A percentile compares a stretch with the other conserved stretches of the same genome.
These are phyloP conservation scores for Fulica atra DNA, from an alignment of 2,113 vertebrate genomes.

Conservation along the genomic window DNA sequence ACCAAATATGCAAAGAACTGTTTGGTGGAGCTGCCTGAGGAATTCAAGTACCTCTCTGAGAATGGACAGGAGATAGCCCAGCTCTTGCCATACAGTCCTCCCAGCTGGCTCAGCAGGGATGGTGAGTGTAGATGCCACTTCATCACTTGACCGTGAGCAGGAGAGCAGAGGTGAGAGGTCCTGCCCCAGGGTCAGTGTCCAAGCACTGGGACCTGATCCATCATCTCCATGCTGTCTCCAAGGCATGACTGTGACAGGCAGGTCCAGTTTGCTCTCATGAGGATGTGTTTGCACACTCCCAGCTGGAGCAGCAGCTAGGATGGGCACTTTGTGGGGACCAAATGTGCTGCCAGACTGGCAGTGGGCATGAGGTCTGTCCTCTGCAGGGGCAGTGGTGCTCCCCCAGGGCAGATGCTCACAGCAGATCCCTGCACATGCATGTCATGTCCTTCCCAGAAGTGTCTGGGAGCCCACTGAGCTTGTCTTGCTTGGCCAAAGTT, in stretches of 20 bases:
- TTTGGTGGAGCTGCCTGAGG: conserved; percentile 79
- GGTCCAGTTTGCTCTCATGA: neutral
- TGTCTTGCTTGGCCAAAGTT: neutral
- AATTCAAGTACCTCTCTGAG: conserved; percentile 81
- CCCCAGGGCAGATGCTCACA: neutral
- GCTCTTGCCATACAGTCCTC: conserved; percentile 61
- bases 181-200: neutral
- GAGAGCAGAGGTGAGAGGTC: neutral
- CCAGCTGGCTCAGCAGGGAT: conserved; percentile 80
- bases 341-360: neutral
- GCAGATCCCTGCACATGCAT: neutral
- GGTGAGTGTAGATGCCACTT: conserved; percentile 69
- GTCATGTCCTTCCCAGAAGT: neutral
- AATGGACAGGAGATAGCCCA: conserved; percentile 45
- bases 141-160: neutral
- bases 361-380: neutral
- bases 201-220: neutral
- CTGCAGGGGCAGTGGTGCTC: neutral
- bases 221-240: neutral
- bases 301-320: neutral
- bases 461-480: neutral
- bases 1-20: conserved; percentile 87
- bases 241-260: neutral
- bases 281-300: neutral
- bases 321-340: rapidly evolving